A percentile compares a stretch with the other conserved stretches of the same genome.
Evolutionary conservation across 2,797 vertebrate genomes (phyloP).

Genomic region (Melanotaenia pygmaea): DNA sequence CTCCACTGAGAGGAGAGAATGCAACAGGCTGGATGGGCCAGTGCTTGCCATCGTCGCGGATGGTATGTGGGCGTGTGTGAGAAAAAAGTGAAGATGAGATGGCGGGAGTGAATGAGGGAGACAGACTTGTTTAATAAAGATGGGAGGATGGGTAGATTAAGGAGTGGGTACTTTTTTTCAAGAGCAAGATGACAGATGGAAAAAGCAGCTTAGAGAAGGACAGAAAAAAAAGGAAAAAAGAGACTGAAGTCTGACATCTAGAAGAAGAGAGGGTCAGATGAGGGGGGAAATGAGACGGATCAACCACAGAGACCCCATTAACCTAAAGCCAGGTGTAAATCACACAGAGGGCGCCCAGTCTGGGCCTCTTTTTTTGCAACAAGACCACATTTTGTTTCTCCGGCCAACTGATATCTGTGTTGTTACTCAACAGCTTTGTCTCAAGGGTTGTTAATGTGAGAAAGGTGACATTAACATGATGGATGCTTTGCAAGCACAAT

Average conservation of each 20-base stretch:
- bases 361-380: conserved; percentile 9
- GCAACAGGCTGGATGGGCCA: conserved; percentile 77
- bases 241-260: conserved; percentile 42
- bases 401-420: conserved; percentile 35
- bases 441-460: conserved; percentile 28
- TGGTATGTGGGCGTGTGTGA: conserved; percentile 81
- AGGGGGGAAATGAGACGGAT: conserved; percentile 51
- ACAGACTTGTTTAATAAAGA: conserved; percentile 51
- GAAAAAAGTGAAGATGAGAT: conserved; percentile 55
- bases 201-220: conserved; percentile 28
- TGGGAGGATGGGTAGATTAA: not conserved
- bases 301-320: conserved; percentile 52
- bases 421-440: conserved; percentile 54
- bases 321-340: conserved; percentile 66
- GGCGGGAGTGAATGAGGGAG: conserved; percentile 39
- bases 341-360: conserved; percentile 23
- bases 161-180: conserved; percentile 11
- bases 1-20: conserved; percentile 53
- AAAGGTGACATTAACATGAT: conserved; percentile 51
- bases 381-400: conserved; percentile 17
- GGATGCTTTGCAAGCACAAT: conserved; percentile 47
- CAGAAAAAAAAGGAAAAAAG: conserved; percentile 10
- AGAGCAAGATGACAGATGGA: conserved; percentile 66
- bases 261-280: conserved; percentile 49
- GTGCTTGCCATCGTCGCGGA: conserved; percentile 71